Base-by-base conservation (phyloP, 2,888 invertebrate species). In the Nemoura dubitans region DNA sequence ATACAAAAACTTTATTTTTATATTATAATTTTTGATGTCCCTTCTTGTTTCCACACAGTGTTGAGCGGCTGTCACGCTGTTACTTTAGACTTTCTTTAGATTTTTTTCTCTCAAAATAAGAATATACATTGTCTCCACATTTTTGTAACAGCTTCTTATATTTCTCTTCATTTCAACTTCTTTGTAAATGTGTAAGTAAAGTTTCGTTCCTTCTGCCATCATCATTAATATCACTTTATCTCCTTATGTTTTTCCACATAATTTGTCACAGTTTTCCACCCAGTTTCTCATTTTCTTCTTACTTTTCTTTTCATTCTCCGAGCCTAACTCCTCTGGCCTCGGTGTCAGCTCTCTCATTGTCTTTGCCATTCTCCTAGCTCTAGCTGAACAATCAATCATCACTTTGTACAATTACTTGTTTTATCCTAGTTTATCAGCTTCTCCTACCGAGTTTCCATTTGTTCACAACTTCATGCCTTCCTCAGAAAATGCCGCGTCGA, bases 171-270 rank as follows among this genome's bases (percentile, higher is more conserved):
- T 85, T 87, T 87, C 86, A 86, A 86, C 86, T 87, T 81, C 86
- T 83, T 30, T 76, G 83, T 83, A 86, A 43, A 59, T 84, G 84
- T 84, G 76, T 30, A 81, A 81, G 81, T 30, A 81, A 81, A 81
- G 81, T 84, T 84, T 84, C 59, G 84, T 84, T 76, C 28, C 86
- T 76, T 83, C 83, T 86, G 86, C 87, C 88, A 87, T 87, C 88
- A 87, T 88, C 88, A 88, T 88, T 88, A 88, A 88, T 88, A 88
- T 88, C 88, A 88, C 88, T 88, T 88, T 87, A 87, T 87, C 87
- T 88, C 86, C 85, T 87, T 86, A 86, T 76, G 82, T 88, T 87
- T 88, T 87, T 87, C 87, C 87, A 83, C 85, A 86, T 87, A 88
- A 88, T 88, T 88, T 88, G 88, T 88, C 88, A 88, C 87, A 86